Evolutionary conservation across 2,113 vertebrate species (phyloP).

Genomic region (Aptenodytes patagonicus): DNA sequence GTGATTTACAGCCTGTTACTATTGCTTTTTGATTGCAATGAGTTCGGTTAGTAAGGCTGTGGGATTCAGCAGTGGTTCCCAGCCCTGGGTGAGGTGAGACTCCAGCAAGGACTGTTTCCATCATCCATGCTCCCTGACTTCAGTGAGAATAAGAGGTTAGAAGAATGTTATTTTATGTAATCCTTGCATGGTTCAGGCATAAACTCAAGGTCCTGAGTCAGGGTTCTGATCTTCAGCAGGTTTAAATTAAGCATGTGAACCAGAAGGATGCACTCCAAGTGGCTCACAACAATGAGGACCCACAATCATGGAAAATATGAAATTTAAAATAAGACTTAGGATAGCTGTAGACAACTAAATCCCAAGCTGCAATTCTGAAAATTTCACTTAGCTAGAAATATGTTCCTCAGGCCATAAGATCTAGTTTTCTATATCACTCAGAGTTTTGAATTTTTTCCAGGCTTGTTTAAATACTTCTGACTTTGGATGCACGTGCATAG

Average conservation of each 20-base stretch:
- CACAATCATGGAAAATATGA: not conserved
- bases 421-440: not conserved
- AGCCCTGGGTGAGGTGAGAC: not conserved
- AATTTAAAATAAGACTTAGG: not conserved
- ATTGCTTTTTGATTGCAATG: not conserved
- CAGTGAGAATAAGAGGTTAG: not conserved
- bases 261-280: not conserved
- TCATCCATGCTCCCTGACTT: fast-evolving
- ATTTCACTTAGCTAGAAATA: not conserved
- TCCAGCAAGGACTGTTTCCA: not conserved
- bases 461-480: not conserved
- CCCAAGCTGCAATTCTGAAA: not conserved
- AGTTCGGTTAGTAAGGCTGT: not conserved
- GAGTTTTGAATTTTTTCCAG: not conserved
- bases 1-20: not conserved
- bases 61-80: not conserved
- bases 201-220: not conserved
- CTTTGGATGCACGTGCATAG: not conserved
- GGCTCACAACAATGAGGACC: fast-evolving
- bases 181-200: not conserved
- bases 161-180: not conserved
- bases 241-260: not conserved
- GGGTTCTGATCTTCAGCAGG: not conserved
- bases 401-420: not conserved
- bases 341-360: not conserved